Base-by-base conservation (phyloP, 2,113 vertebrate genomes). In the Indicator maculatus region DNA sequence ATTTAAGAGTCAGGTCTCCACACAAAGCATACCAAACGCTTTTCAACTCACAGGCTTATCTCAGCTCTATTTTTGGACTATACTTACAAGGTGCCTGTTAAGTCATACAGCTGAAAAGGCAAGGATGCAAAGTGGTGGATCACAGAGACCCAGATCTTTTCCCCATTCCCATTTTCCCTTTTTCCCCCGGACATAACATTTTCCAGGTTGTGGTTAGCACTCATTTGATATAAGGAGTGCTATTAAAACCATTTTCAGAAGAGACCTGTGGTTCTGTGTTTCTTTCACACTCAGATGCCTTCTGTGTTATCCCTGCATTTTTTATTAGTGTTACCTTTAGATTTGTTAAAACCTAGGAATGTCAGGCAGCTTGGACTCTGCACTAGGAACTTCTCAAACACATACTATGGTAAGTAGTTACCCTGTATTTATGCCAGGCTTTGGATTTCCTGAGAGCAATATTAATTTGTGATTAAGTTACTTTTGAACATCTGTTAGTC, bases 21-120 rank as follows among this genome's bases (percentile, higher is more conserved):
- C 38, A 89, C 41, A 86, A 66, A 87, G 90, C 83, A 88, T 90
- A 53, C 76, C 65, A 80, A 44, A 65, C 47, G 44, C 88, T 93
- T 88, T 73, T 47, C 75, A 83, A 47, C 83, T 91, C 12, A 0
- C 47, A 60, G 72, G 73, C 74, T 96, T 95, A 96, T 96, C 93
- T 92, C 30, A 17, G 2, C 24, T 91, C 90, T 96, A 92, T 95
- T 96, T 96, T 95, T 93, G 72, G 86, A 64, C 33, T 4, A 3
- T 27, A 72, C 58, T 95, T 96, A 71, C 41, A 94, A 94, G 92
- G 77, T 92, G 88, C 64, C 69, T 92, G 69, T 86, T 86, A 91
- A 96, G 79, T 95, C 65, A 72, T 71, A 17, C 23, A 60, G 38
- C 69, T 93, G 86, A 77, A 94, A 93, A 91, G 69, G 75, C 2